A percentile compares a stretch with the other conserved stretches of the same genome.
Evolutionary conservation across 2,888 invertebrate species (phyloP).

Genomic region (Ischnura elegans): DNA sequence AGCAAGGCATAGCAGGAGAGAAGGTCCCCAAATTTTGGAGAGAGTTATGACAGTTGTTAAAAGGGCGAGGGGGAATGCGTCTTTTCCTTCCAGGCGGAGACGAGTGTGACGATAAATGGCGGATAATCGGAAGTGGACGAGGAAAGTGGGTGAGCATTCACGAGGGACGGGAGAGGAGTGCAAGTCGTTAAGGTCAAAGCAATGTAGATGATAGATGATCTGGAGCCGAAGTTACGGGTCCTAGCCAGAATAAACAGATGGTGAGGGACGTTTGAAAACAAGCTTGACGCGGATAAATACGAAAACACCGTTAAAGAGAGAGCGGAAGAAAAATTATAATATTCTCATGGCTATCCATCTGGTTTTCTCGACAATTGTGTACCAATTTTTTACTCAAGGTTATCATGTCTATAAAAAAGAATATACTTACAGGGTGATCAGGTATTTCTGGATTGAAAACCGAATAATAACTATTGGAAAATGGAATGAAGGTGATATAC

Average conservation of each 20-base stretch:
- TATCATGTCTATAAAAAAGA: background rate
- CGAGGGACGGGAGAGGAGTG: background rate
- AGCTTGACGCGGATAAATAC: background rate
- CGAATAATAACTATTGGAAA: background rate
- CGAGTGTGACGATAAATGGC: background rate
- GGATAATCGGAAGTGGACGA: background rate
- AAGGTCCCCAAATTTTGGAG: background rate
- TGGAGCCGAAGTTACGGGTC: background rate
- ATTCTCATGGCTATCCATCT: background rate
- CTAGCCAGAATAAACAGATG: background rate
- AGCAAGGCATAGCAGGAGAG: background rate
- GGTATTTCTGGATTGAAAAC: background rate
- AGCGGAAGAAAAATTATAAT: background rate
- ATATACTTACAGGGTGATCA: background rate
- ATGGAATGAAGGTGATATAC: background rate
- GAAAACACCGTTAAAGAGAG: background rate
- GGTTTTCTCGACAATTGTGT: background rate
- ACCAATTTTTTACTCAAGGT: background rate
- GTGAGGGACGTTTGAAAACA: background rate
- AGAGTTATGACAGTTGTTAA: background rate
- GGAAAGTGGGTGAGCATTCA: background rate
- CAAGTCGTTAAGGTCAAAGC: background rate
- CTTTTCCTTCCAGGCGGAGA: background rate
- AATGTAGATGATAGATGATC: background rate
- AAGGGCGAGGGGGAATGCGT: background rate